Evolutionary conservation across 2,113 vertebrate species (phyloP), one percentile per base, ranked within the genome.

Genomic region (Takifugu bimaculatus): DNA sequence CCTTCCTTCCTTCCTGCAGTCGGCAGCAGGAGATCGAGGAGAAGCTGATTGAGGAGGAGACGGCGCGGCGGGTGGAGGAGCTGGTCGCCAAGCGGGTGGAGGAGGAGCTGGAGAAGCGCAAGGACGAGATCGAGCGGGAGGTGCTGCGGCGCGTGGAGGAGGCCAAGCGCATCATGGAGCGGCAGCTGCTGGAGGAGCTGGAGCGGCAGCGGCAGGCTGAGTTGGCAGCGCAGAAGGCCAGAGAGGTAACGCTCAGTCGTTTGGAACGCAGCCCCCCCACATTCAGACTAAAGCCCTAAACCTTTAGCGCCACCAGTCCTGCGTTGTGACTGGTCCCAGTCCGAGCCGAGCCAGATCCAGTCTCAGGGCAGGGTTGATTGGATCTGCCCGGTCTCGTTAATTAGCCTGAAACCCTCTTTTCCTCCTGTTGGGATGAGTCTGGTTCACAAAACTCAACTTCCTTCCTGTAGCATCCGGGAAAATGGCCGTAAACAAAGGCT

Each of bases 191-290:
- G 89, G 96, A 99, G 92, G 97, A 99, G 92, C 93, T 99, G 91
- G 96, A 99, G 93, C 92, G 93, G 85, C 97, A 99, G 90, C 93
- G 96, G 90, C 97, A 99, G 89, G 95, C 96, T 53, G 97, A 99
- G 91, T 90, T 99, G 89, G 92, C 95, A 49, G 94, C 97, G 60
- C 97, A 98, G 90, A 98, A 96, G 91, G 94, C 95, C 85, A 95
- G 97, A 95, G 97, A 99, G 97, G 97, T 99, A 98, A 98, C 96
- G 94, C 96, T 98, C 92, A 93, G 94, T 97, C 95, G 96, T 98
- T 98, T 93, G 95, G 94, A 95, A 96, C 89, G 92, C 78, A 92
- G 60, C 48, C 78, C 77, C 81, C 74, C 62, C 63, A 47, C 72
- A n/a, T 56, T 13, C 20, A 55, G 59, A 55, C 55, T 25, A 28